phyloP scores from a whole-genome alignment of 2,113 vertebrate species.

The Gadus macrocephalus region DNA sequence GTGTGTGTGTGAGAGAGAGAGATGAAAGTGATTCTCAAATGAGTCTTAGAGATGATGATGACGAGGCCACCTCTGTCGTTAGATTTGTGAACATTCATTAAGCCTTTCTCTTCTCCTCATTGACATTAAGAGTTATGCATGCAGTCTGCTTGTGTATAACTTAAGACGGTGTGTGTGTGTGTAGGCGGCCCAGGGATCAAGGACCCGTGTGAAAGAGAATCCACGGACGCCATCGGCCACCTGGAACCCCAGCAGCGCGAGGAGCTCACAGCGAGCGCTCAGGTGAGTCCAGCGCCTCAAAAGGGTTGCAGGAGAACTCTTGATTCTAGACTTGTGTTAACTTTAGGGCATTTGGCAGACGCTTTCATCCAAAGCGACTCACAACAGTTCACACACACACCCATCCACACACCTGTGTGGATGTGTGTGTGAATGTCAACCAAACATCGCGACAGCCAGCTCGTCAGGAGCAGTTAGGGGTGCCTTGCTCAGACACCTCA shows the following conservation, averaged over 20 bases:
- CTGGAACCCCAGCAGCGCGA: conserved; percentile 89
- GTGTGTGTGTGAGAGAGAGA: no score
- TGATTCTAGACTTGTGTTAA: neutral
- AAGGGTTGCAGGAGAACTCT: neutral
- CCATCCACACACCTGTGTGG: no score
- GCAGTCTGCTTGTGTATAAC: no score
- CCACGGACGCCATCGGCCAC: conserved; percentile 77
- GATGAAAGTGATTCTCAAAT: conserved; percentile 48
- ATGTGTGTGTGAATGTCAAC: neutral
- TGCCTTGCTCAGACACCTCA: no score
- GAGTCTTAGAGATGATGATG: neutral
- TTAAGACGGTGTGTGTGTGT: neutral
- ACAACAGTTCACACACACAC: no score
- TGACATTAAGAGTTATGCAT: no score
- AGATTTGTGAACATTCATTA: no score
- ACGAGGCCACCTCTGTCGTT: neutral
- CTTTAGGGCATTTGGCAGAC: no score
- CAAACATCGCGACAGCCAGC: no score
- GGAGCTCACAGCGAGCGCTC: conserved; percentile 94
- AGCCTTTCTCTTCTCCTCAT: no score
- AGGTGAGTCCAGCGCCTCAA: conserved; percentile 58
- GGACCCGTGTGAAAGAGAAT: conserved; percentile 94
- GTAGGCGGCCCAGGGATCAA: conserved; percentile 84
- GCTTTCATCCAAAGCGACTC: no score
- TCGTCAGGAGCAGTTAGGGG: no score